Evolutionary conservation across 1,140 invertebrate species (phyloP), one percentile per base, ranked within the genome.

Genomic region (Tenebrio molitor): DNA sequence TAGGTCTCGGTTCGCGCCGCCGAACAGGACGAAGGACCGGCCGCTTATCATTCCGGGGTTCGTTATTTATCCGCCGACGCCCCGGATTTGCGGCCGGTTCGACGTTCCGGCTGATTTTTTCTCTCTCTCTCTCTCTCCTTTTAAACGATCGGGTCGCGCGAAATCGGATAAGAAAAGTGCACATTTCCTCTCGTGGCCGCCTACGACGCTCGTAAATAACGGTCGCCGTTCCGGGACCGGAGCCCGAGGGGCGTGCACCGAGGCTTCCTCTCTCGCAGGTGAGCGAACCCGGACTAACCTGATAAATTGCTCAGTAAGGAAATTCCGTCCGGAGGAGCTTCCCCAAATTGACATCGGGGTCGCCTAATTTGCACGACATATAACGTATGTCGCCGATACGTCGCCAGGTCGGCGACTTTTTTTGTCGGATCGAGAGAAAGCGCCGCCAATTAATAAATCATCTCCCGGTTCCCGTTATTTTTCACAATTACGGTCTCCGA

Each of bases 11-110:
- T 23, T 29, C 50, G 44, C 44, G 21, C 21, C 23, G 50, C 21
- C 50, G 19, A 58, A 58, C 23, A 58, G 50, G 50, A 58, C 50
- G 21, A 58, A 58, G 50, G 50, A 58, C 50, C 19, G 23, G 50
- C 50, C 50, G 50, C 50, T 58, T 58, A 58, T 58, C 50, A 58
- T 58, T 58, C 50, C 23, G 44, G 21, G 44, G 44, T 17, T 15
- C 44, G 29, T 58, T 29, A 58, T 58, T 58, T 29, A 29, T 23
- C 50, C 50, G 50, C 50, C 50, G 29, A 58, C 50, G 50, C 50
- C 50, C 50, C 21, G 50, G 23, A 58, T 58, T 58, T 29, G 23
- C 23, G 50, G 36, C 7, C 50, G 19, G 50, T 41, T n/a, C 36
- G 36, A 41, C 44, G 44, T n/a, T n/a, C n/a, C n/a, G n/a, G n/a